Evolutionary conservation across 2,797 vertebrate species (phyloP).

Genomic region (Loris lydekkerianus): DNA sequence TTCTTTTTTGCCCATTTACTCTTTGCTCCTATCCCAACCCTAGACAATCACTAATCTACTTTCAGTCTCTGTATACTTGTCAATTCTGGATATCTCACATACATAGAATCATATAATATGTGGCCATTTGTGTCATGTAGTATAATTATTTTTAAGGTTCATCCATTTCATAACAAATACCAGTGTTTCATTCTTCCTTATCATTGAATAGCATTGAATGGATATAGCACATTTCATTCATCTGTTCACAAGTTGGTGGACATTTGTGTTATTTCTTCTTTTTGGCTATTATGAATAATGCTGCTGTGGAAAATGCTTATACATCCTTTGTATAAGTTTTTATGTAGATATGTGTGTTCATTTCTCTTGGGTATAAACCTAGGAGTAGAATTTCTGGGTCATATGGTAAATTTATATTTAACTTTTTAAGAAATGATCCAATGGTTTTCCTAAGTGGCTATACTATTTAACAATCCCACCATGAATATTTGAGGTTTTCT

Average conservation of each 20-base stretch:
- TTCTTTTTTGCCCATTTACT: not conserved
- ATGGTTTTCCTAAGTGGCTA: not conserved
- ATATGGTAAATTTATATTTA: slow-evolving; percentile 21
- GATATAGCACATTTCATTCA: not conserved
- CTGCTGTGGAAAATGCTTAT: slow-evolving; percentile 3
- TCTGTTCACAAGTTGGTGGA: not conserved
- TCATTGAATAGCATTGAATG: not conserved
- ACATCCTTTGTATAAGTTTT: not conserved
- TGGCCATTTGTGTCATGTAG: not conserved
- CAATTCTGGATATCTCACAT: not conserved
- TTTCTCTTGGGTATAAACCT: slow-evolving; percentile 1
- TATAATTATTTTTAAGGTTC: not conserved
- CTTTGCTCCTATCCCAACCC: not conserved
- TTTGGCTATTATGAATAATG: not conserved
- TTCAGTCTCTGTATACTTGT: not conserved
- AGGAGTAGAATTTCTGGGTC: slow-evolving; percentile 6
- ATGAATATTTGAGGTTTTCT: not conserved
- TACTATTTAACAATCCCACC: not conserved
- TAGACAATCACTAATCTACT: not conserved
- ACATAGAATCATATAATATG: not conserved
- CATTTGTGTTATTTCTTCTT: not conserved
- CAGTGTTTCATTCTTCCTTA: slow-evolving; percentile 3
- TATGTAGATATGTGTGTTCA: slow-evolving; percentile 15
- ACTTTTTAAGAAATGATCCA: not conserved
- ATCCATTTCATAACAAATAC: not conserved